Conservation (phyloP, 2,113 vertebrate genomes). For the Oncorhynchus masou region DNA sequence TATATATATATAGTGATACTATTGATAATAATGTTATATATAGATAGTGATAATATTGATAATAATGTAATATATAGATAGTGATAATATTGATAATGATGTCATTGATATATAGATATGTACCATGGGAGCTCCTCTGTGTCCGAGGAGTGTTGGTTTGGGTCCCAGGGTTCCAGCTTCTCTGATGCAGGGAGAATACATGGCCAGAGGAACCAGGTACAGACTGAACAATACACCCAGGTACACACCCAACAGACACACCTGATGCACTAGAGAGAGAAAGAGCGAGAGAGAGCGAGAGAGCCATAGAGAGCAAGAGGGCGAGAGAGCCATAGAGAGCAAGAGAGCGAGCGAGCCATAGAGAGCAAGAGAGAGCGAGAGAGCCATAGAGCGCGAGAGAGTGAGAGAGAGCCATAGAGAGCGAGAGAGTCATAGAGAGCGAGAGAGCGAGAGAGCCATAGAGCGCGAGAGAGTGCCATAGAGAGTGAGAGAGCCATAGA, state of each 20-base stretch:
- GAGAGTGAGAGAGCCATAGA: too few species aligned
- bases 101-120: neutral
- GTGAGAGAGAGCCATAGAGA: constrained; percentile 12
- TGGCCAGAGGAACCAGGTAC: constrained; percentile 86
- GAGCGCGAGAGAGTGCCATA: too few species aligned
- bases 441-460: too few species aligned
- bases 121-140: constrained; percentile 93
- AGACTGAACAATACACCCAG: constrained; percentile 80
- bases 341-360: too few species aligned
- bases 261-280: constrained; percentile 76
- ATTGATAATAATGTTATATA: too few species aligned
- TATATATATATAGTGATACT: too few species aligned
- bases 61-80: too few species aligned
- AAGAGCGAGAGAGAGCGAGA: neutral
- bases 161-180: constrained; percentile 81
- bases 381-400: constrained; percentile 29
- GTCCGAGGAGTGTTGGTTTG: constrained; percentile 82
- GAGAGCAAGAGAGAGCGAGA: too few species aligned
- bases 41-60: too few species aligned
- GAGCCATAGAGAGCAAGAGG: neutral
- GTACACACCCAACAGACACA: constrained; percentile 78
- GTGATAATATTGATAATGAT: too few species aligned
- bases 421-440: neutral
- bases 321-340: too few species aligned
- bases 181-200: constrained; percentile 90